Evolutionary conservation across 2,113 vertebrate genomes (phyloP), one percentile per base, ranked within the genome.

Genomic region (Calypte anna): DNA sequence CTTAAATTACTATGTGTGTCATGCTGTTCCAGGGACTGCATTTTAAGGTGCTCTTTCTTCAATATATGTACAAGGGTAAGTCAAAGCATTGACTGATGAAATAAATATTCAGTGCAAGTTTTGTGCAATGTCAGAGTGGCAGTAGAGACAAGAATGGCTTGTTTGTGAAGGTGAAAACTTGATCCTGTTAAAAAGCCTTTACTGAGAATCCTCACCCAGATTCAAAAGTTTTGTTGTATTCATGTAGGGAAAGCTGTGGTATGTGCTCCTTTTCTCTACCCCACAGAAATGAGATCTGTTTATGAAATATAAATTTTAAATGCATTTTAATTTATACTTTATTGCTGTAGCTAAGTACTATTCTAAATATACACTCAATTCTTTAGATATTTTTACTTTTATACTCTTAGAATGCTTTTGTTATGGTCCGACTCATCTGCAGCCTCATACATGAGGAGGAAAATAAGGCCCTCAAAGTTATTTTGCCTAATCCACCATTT

Each of bases 301-400:
- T 86, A 44, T 5, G 6, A 83, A 80, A 55, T 11, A 64, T 46
- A 28, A 3, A 43, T 73, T 78, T 69, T 25, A 68, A 78, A 70
- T 79, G 19, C 4, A 21, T 51, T 24, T 48, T 57, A 84, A 46
- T 59, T 38, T 61, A 63, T 4, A 51, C 10, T 20, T 57, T 64
- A 24, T 51, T 19, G 10, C 21, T 78, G 5, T 63, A 55, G 74
- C 44, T n/a, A 78, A 81, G 14, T n/a, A 7, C 48, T 80, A 53
- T 73, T 83, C 77, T n/a, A 81, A 74, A 62, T 76, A 61, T 24
- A 31, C 23, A 14, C 7, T 50, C 59, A 86, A 7, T 1, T 81
- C 33, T 94, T 92, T 46, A 94, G 91, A 40, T 81, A n/a, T 78
- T 92, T 88, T 94, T 77, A 25, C 16, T 93, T 93, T 46, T 91